Percentiles rank a stretch among this genome's conserved stretches.
Conservation (phyloP, 92 coral and sea anemone genomes). For the Pocillopora grandis region DNA sequence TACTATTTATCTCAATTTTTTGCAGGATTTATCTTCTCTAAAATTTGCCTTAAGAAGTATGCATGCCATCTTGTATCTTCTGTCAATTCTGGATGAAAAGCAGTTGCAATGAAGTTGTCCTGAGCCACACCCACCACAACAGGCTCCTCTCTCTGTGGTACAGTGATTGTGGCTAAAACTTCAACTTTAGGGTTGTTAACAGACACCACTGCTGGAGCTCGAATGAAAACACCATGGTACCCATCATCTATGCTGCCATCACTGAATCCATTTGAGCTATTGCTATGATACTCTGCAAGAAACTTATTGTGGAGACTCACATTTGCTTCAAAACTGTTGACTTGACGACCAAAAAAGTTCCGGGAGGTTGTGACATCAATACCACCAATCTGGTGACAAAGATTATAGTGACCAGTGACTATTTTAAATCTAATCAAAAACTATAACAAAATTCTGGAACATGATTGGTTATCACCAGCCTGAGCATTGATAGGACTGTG, state of each 20-base stretch:
- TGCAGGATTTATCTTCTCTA: slow-evolving; percentile 48
- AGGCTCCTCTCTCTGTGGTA: slow-evolving; percentile 64
- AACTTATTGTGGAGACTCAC: slow-evolving; percentile 61
- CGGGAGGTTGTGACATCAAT: slow-evolving; percentile 93
- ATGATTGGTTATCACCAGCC: background rate
- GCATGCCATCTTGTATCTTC: slow-evolving; percentile 95
- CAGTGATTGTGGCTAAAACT: slow-evolving; percentile 74
- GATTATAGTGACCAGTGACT: background rate
- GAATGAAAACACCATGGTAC: slow-evolving; percentile 86
- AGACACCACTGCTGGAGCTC: slow-evolving; percentile 94
- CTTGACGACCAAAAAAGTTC: slow-evolving; percentile 96
- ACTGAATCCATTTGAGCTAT: background rate
- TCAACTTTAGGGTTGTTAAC: slow-evolving; percentile 78
- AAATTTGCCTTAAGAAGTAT: slow-evolving; percentile 68
- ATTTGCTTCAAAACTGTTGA: slow-evolving; percentile 88
- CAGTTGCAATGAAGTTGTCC: slow-evolving; percentile 82
- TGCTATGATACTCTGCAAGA: slow-evolving; percentile 4
- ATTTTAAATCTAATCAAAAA: background rate
- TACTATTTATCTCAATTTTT: background rate
- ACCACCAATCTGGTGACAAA: slow-evolving; percentile 74
- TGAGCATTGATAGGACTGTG: too few relatives aligned
- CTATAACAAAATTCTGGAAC: background rate
- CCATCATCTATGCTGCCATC: background rate
- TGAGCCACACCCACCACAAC: slow-evolving; percentile 95
- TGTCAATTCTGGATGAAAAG: slow-evolving; percentile 97